Conservation (phyloP, 1,140 invertebrate species). For the Nephila pilipes region DNA sequence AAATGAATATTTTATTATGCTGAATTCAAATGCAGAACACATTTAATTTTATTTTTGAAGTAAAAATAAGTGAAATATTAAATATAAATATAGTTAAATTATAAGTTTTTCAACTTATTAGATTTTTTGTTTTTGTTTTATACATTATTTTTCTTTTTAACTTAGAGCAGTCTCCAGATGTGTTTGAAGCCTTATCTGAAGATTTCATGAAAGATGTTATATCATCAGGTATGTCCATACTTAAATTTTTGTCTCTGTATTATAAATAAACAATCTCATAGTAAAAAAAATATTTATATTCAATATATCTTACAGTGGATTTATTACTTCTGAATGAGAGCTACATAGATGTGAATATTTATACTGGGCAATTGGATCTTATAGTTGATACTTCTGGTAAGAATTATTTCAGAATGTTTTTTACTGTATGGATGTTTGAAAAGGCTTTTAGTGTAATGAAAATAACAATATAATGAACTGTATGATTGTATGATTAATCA, state of each 20-base stretch:
- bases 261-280: too few relatives aligned
- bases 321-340: constrained; percentile 85
- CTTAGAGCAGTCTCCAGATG: constrained; percentile 83
- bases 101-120: too few relatives aligned
- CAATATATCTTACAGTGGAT: constrained; percentile 80
- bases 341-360: constrained; percentile 86
- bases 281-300: not conserved
- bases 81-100: too few relatives aligned
- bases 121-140: not conserved
- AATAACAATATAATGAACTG: too few relatives aligned
- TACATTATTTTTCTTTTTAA: constrained; percentile 32
- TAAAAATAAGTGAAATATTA: too few relatives aligned
- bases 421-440: not conserved
- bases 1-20: too few relatives aligned
- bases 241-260: not conserved
- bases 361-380: constrained; percentile 87
- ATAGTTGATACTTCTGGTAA: constrained; percentile 87
- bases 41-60: too few relatives aligned
- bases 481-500: too few relatives aligned
- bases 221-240: constrained; percentile 84
- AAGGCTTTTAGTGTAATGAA: not conserved
- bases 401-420: constrained; percentile 15
- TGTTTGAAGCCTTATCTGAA: constrained; percentile 85
- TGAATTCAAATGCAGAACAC: too few relatives aligned
- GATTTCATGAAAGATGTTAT: constrained; percentile 94